Conservation (phyloP, 2,888 invertebrate species). For the Polydrusus pterygomalis region DNA sequence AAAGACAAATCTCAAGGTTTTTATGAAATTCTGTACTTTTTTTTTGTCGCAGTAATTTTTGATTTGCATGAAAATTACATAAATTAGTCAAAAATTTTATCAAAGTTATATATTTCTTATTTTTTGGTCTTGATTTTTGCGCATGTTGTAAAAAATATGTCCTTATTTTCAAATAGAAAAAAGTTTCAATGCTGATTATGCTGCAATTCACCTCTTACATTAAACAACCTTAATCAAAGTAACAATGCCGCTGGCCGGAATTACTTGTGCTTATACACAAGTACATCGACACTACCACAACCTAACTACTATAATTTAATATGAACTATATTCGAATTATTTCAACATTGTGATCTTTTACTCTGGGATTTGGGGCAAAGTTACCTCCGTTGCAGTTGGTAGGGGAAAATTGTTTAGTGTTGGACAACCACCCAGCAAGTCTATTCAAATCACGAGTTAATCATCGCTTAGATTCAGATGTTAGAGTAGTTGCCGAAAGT, state of each 20-base stretch:
- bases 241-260: slow-evolving; percentile 4
- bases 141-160: background rate
- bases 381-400: background rate
- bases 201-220: background rate
- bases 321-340: slow-evolving; percentile 13
- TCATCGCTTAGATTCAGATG: too few species aligned
- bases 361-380: background rate
- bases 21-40: background rate
- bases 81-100: background rate
- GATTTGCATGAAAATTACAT: background rate
- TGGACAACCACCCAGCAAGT: background rate
- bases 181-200: background rate
- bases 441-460: too few species aligned
- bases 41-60: background rate
- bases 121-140: background rate
- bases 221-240: background rate
- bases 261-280: background rate
- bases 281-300: too few species aligned
- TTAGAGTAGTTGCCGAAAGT: too few species aligned
- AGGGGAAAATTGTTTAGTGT: background rate
- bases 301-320: slow-evolving; percentile 5
- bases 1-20: slow-evolving; percentile 8
- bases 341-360: slow-evolving; percentile 1
- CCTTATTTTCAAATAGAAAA: background rate
- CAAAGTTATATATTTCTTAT: background rate